phyloP scores from a whole-genome alignment of 2,888 invertebrate genomes.

The Drosophila picticornis region DNA sequence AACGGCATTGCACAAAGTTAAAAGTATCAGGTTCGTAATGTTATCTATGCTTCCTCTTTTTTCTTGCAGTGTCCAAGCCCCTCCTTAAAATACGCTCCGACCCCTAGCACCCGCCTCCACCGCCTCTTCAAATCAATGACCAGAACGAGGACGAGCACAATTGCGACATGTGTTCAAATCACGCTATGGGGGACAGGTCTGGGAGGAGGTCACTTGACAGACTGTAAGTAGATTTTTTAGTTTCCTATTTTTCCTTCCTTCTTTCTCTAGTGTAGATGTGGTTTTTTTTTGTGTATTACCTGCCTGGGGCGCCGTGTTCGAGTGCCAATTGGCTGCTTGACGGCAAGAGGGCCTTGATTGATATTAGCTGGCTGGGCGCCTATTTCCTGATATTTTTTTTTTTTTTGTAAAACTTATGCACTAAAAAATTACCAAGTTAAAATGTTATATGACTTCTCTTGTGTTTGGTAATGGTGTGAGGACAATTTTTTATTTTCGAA shows the following conservation, averaged over 20 bases:
- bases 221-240: slow-evolving; percentile 33
- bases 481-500: slow-evolving; percentile 8
- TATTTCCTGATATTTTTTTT: background rate
- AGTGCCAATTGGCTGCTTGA: slow-evolving; percentile 60
- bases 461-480: slow-evolving; percentile 2
- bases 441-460: slow-evolving; percentile 8
- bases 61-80: background rate
- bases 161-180: slow-evolving; percentile 34
- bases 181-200: slow-evolving; percentile 1
- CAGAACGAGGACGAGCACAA: slow-evolving; percentile 11
- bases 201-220: slow-evolving; percentile 6
- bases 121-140: slow-evolving; percentile 14
- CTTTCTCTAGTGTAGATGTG: background rate
- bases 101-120: background rate
- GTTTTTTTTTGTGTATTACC: slow-evolving; percentile 22
- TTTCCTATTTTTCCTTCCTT: slow-evolving; percentile 3
- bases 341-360: slow-evolving; percentile 34
- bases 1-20: background rate
- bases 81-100: background rate
- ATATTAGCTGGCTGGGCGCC: slow-evolving; percentile 30
- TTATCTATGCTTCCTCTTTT: background rate
- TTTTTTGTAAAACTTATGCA: slow-evolving; percentile 38
- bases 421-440: slow-evolving; percentile 27
- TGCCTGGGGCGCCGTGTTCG: slow-evolving; percentile 47
- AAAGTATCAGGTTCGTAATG: slow-evolving; percentile 1